These are phyloP conservation scores for Sarcophaga variegata DNA, from an alignment of 2,888 invertebrate species.

Conservation along the genomic window DNA sequence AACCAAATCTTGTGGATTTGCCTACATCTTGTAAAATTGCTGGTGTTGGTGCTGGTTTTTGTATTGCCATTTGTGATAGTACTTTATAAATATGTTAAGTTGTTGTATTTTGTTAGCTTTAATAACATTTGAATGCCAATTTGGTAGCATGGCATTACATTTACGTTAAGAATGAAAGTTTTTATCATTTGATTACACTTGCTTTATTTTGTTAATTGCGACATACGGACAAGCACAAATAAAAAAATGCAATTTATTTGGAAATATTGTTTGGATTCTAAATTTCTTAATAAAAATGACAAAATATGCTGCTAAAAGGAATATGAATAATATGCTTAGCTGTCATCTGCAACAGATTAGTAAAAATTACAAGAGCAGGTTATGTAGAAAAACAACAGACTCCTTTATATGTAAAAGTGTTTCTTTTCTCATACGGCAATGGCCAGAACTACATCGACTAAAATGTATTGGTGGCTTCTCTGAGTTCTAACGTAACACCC, in stretches of 20 bases:
- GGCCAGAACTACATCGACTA: too few species aligned
- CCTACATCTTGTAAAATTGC: constrained; percentile 76
- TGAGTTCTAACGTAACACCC: too few species aligned
- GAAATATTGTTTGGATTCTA: too few species aligned
- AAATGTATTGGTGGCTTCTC: too few species aligned
- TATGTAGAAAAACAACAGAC: too few species aligned
- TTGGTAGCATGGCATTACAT: neutral
- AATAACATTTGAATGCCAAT: neutral
- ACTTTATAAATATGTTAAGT: constrained; percentile 37
- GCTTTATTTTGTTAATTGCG: constrained; percentile 5
- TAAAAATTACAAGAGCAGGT: too few species aligned
- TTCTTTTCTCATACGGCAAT: too few species aligned
- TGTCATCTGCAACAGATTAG: too few species aligned
- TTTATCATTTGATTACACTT: neutral
- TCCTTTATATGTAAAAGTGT: too few species aligned
- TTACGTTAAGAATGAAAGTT: neutral
- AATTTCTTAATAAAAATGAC: too few species aligned
- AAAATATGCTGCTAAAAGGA: too few species aligned
- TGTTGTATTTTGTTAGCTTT: neutral
- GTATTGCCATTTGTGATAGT: constrained; percentile 77
- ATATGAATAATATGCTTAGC: too few species aligned
- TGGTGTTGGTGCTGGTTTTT: constrained; percentile 81
- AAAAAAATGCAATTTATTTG: neutral
- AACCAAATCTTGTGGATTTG: constrained; percentile 75
- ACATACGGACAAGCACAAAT: neutral